Base-by-base conservation (phyloP, 2,888 invertebrate species). In the Pelosia muscerda region DNA sequence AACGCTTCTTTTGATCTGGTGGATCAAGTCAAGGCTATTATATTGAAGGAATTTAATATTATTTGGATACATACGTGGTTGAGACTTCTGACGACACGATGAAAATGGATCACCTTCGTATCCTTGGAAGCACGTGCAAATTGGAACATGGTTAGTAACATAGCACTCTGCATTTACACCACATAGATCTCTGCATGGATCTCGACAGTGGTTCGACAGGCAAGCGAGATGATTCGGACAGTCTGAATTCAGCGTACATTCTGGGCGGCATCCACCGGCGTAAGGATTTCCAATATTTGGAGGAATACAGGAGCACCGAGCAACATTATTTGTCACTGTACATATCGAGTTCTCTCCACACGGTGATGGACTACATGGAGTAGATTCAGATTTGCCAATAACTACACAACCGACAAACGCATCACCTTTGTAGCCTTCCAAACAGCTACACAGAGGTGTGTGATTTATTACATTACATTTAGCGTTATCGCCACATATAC, bases 251-350 rank as follows among this genome's bases (percentile, higher is more conserved):
- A 96, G 96, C 15, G 97, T 96, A 88, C 98, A 98, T 92, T 98
- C 98, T 3, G 98, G 98, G 74, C 97, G 95, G 84, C 98, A 98
- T 42, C 98, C 98, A 23, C 97, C 97, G 22, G 96, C 96, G 85
- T 98, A 98, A 6, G 98, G 98, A 92, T 98, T 97, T 11, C 98
- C 98, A 73, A 97, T 96, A 84, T 98, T 98, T 5, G 98, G 98
- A 69, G 98, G 97, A 84, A 98, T 97, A 84, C 98, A 98, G n/a
- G 96, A 95, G 87, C 98, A 98, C 78, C 96, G 96, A 0, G 97
- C 96, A 34, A 95, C 93, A 23, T 96, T 96, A 80, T 97, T 96
- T 3, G 96, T 92, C 34, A 96, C 96, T 0, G 96, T 95, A 85
- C 98, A 98, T 69, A 97, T 95, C 0, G 98, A 97, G 84, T 98